A percentile compares a stretch with the other conserved stretches of the same genome.
phyloP scores from a whole-genome alignment of 2,888 invertebrate species.

The Sphecodes monilicornis region DNA sequence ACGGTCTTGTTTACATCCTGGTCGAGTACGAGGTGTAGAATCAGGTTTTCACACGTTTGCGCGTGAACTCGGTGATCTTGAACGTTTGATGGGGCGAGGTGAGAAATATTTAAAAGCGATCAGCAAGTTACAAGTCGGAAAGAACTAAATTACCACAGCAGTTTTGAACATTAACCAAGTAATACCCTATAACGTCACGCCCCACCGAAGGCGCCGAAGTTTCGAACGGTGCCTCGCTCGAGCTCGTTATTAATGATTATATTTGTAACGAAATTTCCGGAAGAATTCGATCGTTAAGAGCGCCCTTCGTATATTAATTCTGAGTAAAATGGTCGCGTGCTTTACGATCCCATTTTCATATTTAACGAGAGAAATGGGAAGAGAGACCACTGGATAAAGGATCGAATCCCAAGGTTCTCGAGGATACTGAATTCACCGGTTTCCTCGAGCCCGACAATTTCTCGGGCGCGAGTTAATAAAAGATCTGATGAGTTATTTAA shows the following conservation, averaged over 20 bases:
- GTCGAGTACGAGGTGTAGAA: not conserved
- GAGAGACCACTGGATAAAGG: not conserved
- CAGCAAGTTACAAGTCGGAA: not conserved
- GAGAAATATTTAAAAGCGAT: not conserved
- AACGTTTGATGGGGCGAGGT: not conserved
- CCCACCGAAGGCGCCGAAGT: not conserved
- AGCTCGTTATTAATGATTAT: not conserved
- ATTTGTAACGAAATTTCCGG: not conserved
- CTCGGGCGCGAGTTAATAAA: slow-evolving; percentile 17
- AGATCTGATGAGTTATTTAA: slow-evolving; percentile 47
- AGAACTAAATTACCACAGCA: not conserved
- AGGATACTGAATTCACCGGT: slow-evolving; percentile 23
- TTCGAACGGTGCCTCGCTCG: not conserved
- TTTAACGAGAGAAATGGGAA: not conserved
- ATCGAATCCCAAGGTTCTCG: not conserved
- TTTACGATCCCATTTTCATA: slow-evolving; percentile 10
- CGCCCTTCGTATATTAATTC: slow-evolving; percentile 1
- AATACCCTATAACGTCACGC: not conserved
- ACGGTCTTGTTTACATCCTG: not conserved
- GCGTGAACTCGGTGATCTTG: not conserved
- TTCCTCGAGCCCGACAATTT: slow-evolving; percentile 3
- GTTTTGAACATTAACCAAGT: slow-evolving; percentile 13
- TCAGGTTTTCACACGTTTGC: not conserved
- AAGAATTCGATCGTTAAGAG: not conserved
- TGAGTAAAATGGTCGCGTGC: not conserved